Evolutionary conservation across 1,140 invertebrate species (phyloP).

Genomic region (Drosophila azteca): DNA sequence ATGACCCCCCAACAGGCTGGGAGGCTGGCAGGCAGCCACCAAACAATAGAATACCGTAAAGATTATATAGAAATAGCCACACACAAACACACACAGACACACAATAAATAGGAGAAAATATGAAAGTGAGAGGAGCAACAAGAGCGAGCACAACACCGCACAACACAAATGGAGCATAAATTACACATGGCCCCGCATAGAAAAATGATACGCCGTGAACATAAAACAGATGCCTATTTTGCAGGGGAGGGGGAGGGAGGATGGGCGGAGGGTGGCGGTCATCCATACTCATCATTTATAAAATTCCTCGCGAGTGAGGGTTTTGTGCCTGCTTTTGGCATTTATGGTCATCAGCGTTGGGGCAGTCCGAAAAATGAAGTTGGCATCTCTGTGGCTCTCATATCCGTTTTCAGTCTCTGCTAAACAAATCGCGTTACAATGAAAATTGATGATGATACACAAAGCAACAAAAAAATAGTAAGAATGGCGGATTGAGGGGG

Average conservation of each 20-base stretch:
- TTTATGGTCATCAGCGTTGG: slow-evolving; percentile 57
- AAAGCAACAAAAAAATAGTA: slow-evolving; percentile 1
- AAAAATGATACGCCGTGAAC: slow-evolving; percentile 76
- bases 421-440: slow-evolving; percentile 77
- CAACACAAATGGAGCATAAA: slow-evolving; percentile 76
- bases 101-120: slow-evolving; percentile 75
- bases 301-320: slow-evolving; percentile 52
- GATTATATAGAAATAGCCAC: slow-evolving; percentile 76
- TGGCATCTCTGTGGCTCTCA: slow-evolving; percentile 49
- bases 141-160: slow-evolving; percentile 18
- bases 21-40: slow-evolving; percentile 26
- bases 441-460: slow-evolving; percentile 77
- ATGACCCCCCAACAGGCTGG: slow-evolving; percentile 37
- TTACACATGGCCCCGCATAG: slow-evolving; percentile 75
- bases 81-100: slow-evolving; percentile 76
- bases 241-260: not conserved
- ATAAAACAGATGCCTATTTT: slow-evolving; percentile 73
- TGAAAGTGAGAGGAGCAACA: slow-evolving; percentile 58
- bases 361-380: slow-evolving; percentile 66
- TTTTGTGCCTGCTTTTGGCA: slow-evolving; percentile 37
- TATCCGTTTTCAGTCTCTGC: slow-evolving; percentile 58
- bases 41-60: slow-evolving; percentile 65
- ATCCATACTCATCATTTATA: slow-evolving; percentile 75
- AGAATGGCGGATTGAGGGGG: too few relatives aligned
- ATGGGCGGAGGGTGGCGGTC: not conserved